Base-by-base conservation (phyloP, 2,888 invertebrate species). In the Azorinus chamasolen region DNA sequence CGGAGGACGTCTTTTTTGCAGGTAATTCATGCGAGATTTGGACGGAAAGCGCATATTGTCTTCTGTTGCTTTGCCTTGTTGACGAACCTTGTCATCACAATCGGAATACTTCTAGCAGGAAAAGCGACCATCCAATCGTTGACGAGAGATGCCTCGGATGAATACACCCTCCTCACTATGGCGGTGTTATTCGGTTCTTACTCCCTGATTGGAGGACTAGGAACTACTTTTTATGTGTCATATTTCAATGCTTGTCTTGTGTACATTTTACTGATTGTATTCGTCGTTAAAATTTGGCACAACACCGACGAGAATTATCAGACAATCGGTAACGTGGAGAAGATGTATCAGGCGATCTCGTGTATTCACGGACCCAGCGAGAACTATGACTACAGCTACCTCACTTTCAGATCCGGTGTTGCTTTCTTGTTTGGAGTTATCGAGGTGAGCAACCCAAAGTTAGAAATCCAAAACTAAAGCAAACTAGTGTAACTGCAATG, bases 231-330 rank as follows among this genome's bases (percentile, higher is more conserved):
- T 74, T 91, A 91, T 66, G 91, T 91, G 18, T 91, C 90, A 53
- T 91, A 91, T 61, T 91, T 91, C 77, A 91, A 91, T 77, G 91
- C 89, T n/a, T 88, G 89, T 54, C 83, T 90, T 16, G 89, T 91
- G 27, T 91, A 89, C 79, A 85, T 90, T 50, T 72, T 91, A 16
- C 83, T 91, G 24, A 89, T 90, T 48, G 88, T 89, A n/a, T 89
- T 91, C 58, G 89, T 90, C 10, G 87, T 89, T 6, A 89, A 89
- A 68, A 90, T 90, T 43, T 86, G 89, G 58, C 89, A 90, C 75
- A 88, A 83, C 64, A 79, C 83, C 0, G 84, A 87, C 53, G 83
- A 84, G 5, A 79, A 83, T 43, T 85, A 80, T 55, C 68, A 76
- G 41, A 79, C 84, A 18, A 86, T 90, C 12, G 90, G 91, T 0